Percentiles rank a stretch among this genome's conserved stretches.
Conservation (phyloP, 2,113 vertebrate genomes). For the Hypocryptadius cinnamomeus region DNA sequence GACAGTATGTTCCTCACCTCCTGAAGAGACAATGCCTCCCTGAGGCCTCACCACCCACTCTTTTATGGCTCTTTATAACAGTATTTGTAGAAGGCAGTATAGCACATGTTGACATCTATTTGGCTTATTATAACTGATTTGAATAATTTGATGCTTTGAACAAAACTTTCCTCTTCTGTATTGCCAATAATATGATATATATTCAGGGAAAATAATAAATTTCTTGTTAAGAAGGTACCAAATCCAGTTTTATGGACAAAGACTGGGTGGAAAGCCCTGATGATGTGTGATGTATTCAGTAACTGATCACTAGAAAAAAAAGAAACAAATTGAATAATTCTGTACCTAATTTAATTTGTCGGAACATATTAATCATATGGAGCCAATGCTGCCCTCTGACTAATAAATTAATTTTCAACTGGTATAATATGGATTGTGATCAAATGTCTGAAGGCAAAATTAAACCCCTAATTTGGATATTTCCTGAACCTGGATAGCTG, state of each 20-base stretch:
- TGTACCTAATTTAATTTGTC: neutral
- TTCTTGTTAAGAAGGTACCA: neutral
- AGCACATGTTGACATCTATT: neutral
- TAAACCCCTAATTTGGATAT: neutral
- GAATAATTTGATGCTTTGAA: neutral
- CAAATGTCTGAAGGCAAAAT: neutral
- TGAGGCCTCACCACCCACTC: neutral
- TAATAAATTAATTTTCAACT: neutral
- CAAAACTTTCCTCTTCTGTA: neutral
- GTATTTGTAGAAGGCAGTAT: neutral
- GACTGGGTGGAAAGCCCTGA: neutral
- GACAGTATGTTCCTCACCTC: neutral
- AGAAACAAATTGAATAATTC: constrained; percentile 3
- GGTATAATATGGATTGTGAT: neutral
- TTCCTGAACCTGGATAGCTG: neutral
- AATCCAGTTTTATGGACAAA: neutral
- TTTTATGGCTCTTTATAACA: neutral
- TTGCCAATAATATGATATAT: neutral
- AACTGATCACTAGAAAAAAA: neutral
- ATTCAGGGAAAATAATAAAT: neutral
- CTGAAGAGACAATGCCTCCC: neutral
- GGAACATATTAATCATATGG: neutral
- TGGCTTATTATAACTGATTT: neutral
- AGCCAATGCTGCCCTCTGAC: neutral
- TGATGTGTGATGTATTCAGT: neutral